phyloP scores from a whole-genome alignment of 1,140 invertebrate genomes.

The Melipona quadrifasciata region DNA sequence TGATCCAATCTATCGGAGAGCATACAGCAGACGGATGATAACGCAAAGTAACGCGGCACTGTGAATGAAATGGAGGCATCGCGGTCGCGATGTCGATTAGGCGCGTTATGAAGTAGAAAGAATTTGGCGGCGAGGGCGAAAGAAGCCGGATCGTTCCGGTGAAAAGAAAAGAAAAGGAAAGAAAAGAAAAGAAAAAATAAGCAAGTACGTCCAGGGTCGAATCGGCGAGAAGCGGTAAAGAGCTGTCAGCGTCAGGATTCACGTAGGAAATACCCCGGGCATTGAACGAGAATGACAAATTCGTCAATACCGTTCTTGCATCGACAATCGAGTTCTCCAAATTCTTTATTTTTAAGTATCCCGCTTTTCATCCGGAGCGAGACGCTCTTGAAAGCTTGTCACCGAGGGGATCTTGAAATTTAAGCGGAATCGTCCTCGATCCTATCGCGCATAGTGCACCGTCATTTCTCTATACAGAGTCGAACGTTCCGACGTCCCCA shows the following conservation, averaged over 20 bases:
- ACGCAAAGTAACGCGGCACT: background rate
- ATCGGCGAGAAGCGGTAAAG: conserved; percentile 30
- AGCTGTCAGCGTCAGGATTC: conserved; percentile 47
- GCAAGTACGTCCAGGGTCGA: conserved; percentile 17
- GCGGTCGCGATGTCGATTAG: conserved; percentile 3
- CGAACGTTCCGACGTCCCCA: background rate
- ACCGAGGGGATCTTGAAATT: conserved; percentile 36
- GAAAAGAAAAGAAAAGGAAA: conserved; percentile 5
- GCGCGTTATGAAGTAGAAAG: conserved; percentile 19
- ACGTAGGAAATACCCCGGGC: conserved; percentile 29
- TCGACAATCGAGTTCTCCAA: conserved; percentile 38
- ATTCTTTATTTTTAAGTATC: conserved; percentile 55
- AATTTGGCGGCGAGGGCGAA: background rate
- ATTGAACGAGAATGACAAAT: conserved; percentile 50
- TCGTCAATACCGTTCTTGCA: conserved; percentile 46
- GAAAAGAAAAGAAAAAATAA: conserved; percentile 18
- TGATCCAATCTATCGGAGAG: background rate
- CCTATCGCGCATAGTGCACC: background rate
- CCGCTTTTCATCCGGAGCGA: conserved; percentile 35
- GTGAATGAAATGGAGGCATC: background rate
- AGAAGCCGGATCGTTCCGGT: conserved; percentile 11
- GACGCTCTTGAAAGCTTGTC: conserved; percentile 44
- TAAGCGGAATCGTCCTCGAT: conserved; percentile 1
- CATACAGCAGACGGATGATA: too few species aligned
- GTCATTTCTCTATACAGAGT: background rate